Conservation (phyloP, 2,113 vertebrate species). For the Cyprinodon brontotheroides region DNA sequence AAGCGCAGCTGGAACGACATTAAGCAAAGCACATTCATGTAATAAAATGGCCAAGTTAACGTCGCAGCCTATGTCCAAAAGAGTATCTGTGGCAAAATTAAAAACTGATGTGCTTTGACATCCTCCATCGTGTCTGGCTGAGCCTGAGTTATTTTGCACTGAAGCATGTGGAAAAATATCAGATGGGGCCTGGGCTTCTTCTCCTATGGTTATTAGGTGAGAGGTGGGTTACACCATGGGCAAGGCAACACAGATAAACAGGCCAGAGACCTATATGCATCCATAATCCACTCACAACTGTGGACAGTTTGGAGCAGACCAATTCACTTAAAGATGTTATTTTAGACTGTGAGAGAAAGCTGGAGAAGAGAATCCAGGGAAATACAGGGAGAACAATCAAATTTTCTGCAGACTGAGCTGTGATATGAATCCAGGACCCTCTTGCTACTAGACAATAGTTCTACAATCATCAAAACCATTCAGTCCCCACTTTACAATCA, state of each 20-base stretch:
- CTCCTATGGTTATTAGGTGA: neutral
- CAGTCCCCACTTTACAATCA: no score
- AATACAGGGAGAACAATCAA: neutral
- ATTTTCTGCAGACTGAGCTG: neutral
- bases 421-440: neutral
- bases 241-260: neutral
- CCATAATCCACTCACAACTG: neutral
- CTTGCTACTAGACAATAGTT: no score
- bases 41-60: no score
- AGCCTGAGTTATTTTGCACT: neutral
- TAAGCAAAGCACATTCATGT: neutral
- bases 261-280: neutral
- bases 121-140: neutral
- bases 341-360: neutral
- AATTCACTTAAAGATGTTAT: neutral
- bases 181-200: no score
- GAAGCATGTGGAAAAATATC: neutral
- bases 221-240: neutral
- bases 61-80: no score
- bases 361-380: neutral
- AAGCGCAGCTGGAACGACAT: neutral
- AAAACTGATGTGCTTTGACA: neutral
- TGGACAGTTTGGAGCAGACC: neutral
- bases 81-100: neutral
- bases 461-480: no score